These are phyloP conservation scores for Buathra laborator DNA, from an alignment of 2,888 invertebrate species.

Conservation along the genomic window DNA sequence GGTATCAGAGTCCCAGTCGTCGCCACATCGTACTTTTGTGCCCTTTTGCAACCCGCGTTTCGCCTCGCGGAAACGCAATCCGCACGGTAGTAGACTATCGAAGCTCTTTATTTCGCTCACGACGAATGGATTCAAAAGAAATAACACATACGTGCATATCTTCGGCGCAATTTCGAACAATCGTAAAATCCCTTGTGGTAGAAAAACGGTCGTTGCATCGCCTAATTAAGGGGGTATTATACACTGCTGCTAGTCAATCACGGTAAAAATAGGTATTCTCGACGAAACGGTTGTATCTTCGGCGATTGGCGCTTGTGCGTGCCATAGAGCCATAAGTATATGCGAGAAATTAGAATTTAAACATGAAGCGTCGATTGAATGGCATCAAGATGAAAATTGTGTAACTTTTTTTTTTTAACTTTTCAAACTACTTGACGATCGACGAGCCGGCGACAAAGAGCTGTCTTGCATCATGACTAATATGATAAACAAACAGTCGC, in stretches of 20 bases:
- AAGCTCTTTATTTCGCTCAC: slow-evolving; percentile 52
- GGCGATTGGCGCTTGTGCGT: background rate
- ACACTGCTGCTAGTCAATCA: slow-evolving; percentile 29
- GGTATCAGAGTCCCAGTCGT: slow-evolving; percentile 70
- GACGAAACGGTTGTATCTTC: slow-evolving; percentile 49
- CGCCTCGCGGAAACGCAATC: slow-evolving; percentile 37
- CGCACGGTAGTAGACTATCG: slow-evolving; percentile 54
- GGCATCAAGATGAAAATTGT: background rate
- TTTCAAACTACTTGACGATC: background rate
- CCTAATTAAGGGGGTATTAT: slow-evolving; percentile 76
- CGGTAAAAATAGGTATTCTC: slow-evolving; percentile 49
- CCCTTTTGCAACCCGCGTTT: slow-evolving; percentile 41
- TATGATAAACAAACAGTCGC: slow-evolving; percentile 6
- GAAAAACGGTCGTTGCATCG: slow-evolving; percentile 73
- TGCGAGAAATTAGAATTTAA: background rate
- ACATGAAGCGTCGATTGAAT: background rate
- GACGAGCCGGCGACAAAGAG: background rate
- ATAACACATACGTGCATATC: slow-evolving; percentile 23
- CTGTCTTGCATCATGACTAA: background rate
- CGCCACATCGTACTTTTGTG: slow-evolving; percentile 70
- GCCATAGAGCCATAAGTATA: background rate
- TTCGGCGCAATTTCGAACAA: slow-evolving; percentile 47
- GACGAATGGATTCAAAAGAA: slow-evolving; percentile 25
- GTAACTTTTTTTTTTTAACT: background rate
- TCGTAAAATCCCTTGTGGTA: slow-evolving; percentile 47